Percentiles rank a stretch among this genome's conserved stretches.
phyloP scores from a whole-genome alignment of 2,888 invertebrate genomes.

The Diploptera punctata region DNA sequence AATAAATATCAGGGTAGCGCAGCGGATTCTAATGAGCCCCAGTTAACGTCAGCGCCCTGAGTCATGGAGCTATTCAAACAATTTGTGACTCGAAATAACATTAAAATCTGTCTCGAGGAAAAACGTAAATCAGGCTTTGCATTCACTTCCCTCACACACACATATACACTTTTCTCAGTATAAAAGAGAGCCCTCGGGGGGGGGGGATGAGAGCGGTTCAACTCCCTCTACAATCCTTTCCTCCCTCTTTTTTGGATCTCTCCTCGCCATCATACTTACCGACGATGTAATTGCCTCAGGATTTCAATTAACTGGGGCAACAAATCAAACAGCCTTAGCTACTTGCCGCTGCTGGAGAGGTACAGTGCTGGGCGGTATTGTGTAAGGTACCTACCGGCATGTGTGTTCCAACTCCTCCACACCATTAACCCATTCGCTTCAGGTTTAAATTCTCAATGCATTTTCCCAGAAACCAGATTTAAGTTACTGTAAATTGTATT shows the following conservation, averaged over 20 bases:
- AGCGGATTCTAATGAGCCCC: conserved; percentile 56
- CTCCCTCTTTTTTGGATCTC: neutral
- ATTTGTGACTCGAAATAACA: conserved; percentile 62
- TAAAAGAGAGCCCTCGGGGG: neutral
- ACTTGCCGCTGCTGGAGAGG: conserved; percentile 45
- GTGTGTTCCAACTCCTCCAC: too few species aligned
- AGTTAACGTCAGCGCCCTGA: conserved; percentile 59
- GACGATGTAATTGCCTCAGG: conserved; percentile 58
- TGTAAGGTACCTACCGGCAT: too few species aligned
- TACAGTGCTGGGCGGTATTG: neutral
- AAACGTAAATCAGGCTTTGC: conserved; percentile 60
- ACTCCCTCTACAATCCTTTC: conserved; percentile 19
- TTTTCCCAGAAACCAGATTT: too few species aligned
- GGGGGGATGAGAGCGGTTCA: conserved; percentile 9
- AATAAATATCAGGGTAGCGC: conserved; percentile 57
- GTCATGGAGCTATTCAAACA: conserved; percentile 62
- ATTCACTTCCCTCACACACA: conserved; percentile 46
- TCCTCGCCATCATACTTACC: conserved; percentile 48
- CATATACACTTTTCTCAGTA: conserved; percentile 31
- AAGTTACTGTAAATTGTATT: too few species aligned
- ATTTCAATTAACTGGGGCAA: conserved; percentile 61
- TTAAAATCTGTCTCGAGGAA: conserved; percentile 59
- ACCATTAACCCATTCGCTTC: too few species aligned
- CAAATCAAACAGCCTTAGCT: conserved; percentile 62
- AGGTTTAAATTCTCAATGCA: too few species aligned